Percentiles rank a stretch among this genome's conserved stretches.
Conservation (phyloP, 1,140 invertebrate species). For the Neodiprion lecontei region DNA sequence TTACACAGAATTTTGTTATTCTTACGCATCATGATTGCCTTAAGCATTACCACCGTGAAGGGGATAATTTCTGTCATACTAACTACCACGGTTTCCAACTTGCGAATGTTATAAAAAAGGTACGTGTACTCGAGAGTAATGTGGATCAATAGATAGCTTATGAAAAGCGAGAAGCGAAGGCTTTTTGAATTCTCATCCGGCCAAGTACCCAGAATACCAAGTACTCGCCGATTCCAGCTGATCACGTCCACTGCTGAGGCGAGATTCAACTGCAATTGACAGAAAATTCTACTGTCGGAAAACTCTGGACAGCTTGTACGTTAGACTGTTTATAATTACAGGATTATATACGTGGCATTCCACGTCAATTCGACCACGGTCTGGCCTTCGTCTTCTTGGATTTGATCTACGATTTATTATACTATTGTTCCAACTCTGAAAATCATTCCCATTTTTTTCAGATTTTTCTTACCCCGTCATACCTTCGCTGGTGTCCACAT, state of each 20-base stretch:
- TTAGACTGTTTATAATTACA: no score
- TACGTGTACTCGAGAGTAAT: constrained; percentile 48
- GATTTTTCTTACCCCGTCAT: no score
- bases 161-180: constrained; percentile 38
- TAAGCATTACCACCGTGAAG: constrained; percentile 43
- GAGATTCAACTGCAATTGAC: constrained; percentile 29
- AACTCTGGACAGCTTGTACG: no score
- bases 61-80: constrained; percentile 51
- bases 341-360: background rate
- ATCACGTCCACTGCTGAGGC: constrained; percentile 37
- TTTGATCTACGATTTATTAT: no score
- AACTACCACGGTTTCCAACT: constrained; percentile 47
- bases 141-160: constrained; percentile 42
- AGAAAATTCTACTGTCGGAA: background rate
- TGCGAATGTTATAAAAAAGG: constrained; percentile 39
- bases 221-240: constrained; percentile 40
- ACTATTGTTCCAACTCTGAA: no score
- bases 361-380: no score
- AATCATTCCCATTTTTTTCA: no score
- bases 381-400: no score
- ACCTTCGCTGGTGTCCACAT: no score
- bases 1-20: constrained; percentile 37
- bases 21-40: constrained; percentile 39
- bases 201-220: constrained; percentile 45
- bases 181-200: constrained; percentile 33